Conservation (phyloP, 2,113 vertebrate genomes). For the Xiphophorus hellerii region DNA sequence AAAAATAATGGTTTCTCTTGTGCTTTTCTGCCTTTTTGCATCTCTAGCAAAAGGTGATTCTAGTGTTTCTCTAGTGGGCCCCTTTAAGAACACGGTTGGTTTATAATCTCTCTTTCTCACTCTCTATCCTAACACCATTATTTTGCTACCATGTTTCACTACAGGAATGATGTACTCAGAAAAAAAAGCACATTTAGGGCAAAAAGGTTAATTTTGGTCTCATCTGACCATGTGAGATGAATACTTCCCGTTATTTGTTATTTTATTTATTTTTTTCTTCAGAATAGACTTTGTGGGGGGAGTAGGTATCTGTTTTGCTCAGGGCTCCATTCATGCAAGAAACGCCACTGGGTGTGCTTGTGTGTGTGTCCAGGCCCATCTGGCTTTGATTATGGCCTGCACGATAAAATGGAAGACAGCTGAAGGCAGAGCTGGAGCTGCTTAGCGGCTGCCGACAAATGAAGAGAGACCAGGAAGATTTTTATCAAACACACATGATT, state of each 20-base stretch:
- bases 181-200: too few relatives aligned
- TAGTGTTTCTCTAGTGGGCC: too few relatives aligned
- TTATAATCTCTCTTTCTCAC: too few relatives aligned
- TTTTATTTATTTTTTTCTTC: neutral
- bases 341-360: neutral
- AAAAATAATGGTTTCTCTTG: neutral
- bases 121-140: too few relatives aligned
- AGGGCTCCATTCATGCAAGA: neutral
- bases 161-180: too few relatives aligned
- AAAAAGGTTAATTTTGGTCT: too few relatives aligned
- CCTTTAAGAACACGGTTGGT: too few relatives aligned
- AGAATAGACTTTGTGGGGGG: neutral
- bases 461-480: constrained; percentile 72
- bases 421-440: constrained; percentile 70
- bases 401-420: constrained; percentile 73
- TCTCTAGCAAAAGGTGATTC: too few relatives aligned
- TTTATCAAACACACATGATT: constrained; percentile 74
- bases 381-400: constrained; percentile 76
- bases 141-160: too few relatives aligned
- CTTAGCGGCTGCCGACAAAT: constrained; percentile 71
- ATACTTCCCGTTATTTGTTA: too few relatives aligned
- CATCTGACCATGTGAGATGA: too few relatives aligned
- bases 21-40: too few relatives aligned
- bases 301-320: neutral
- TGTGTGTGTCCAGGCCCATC: constrained; percentile 47